A percentile compares a stretch with the other conserved stretches of the same genome.
phyloP scores from a whole-genome alignment of 2,113 vertebrate genomes.

The Pseudopipra pipra region DNA sequence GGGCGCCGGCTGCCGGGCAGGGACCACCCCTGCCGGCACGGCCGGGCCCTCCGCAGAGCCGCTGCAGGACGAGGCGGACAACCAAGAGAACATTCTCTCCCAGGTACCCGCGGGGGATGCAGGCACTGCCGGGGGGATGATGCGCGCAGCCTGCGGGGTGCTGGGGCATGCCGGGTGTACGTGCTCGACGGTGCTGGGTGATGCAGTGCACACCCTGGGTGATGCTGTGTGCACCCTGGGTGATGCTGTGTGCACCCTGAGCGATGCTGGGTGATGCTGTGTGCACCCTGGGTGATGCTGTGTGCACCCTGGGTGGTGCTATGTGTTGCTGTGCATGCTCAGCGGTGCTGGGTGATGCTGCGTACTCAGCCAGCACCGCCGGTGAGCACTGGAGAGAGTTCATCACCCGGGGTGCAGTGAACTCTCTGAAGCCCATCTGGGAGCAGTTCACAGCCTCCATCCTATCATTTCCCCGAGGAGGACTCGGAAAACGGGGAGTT shows the following conservation, averaged over 20 bases:
- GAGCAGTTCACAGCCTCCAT: not conserved
- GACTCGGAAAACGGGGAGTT: not conserved
- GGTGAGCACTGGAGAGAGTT: not conserved
- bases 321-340: not conserved
- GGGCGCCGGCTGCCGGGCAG: constrained; percentile 54
- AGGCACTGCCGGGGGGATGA: not conserved
- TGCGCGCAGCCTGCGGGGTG: not conserved
- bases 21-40: not conserved
- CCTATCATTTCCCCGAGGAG: rapidly evolving
- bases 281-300: not conserved
- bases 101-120: constrained; percentile 76
- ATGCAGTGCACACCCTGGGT: too few relatives aligned
- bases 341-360: not conserved
- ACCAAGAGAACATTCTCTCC: constrained; percentile 82
- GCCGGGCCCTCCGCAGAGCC: not conserved
- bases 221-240: not conserved
- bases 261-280: not conserved
- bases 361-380: not conserved
- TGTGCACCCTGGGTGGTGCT: not conserved
- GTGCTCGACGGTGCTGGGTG: not conserved
- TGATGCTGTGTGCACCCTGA: not conserved
- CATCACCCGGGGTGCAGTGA: rapidly evolving
- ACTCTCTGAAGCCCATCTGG: not conserved
- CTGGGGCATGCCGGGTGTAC: not conserved
- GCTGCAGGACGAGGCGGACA: constrained; percentile 79